Conservation (phyloP, 2,888 invertebrate species). For the Eupithecia subumbrata region DNA sequence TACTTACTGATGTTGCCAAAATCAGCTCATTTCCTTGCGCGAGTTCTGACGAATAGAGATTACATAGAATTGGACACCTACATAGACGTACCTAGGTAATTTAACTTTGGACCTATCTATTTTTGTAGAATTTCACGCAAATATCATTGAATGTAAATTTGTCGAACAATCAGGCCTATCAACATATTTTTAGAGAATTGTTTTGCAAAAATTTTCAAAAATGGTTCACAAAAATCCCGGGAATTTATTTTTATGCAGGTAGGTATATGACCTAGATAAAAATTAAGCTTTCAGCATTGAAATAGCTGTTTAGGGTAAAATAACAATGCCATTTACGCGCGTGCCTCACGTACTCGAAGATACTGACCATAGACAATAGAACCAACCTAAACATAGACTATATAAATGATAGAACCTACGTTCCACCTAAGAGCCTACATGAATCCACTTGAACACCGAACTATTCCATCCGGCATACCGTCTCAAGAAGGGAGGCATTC, state of each 20-base stretch:
- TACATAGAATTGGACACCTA: not conserved
- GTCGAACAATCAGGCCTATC: no score
- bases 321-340: not conserved
- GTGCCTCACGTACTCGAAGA: not conserved
- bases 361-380: not conserved
- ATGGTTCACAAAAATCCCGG: no score
- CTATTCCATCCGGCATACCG: constrained; percentile 14
- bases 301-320: not conserved
- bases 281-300: not conserved
- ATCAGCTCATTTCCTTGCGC: constrained; percentile 6
- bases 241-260: no score
- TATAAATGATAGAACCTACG: constrained; percentile 3
- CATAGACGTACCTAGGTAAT: not conserved
- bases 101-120: no score
- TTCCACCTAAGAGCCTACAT: constrained; percentile 6
- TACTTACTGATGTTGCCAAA: constrained; percentile 5
- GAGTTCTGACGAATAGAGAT: constrained; percentile 7
- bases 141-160: no score
- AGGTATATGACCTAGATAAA: not conserved
- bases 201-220: no score
- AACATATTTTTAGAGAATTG: no score
- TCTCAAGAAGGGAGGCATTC: constrained; percentile 9
- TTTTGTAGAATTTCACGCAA: no score
- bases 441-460: constrained; percentile 13
- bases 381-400: not conserved